Evolutionary conservation across 2,113 vertebrate species (phyloP), one percentile per base, ranked within the genome.

Genomic region (Oxyruncus cristatus): DNA sequence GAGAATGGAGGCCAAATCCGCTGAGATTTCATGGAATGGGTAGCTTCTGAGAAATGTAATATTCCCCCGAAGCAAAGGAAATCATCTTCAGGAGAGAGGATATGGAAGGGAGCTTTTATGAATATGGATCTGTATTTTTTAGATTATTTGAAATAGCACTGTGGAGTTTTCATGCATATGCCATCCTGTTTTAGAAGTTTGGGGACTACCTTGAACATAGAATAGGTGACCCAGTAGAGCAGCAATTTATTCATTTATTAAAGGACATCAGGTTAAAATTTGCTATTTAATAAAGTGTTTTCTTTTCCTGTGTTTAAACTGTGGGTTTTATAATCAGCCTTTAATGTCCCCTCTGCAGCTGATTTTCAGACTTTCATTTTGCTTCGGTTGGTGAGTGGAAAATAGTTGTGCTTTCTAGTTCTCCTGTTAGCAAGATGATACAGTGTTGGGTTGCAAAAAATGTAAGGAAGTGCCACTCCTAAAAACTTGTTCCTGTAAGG

Each of bases 351-450:
- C 58, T 49, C 47, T 39, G 86, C 77, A 79, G 58, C 62, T 91
- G 92, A 94, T 95, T 79, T 59, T 89, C 42, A 73, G 10, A 46
- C 49, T 94, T 91, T 70, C 76, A 18, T 91, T 96, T 95, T 56
- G 10, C 35, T 70, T 41, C n/a, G 30, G 14, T 18, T 47, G 59
- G 10, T 26, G 67, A 83, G 33, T 85, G 33, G 85, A 88, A 90
- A 83, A 79, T 10, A 56, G 39, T 83, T 72, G 52, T 81, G 49
- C 70, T 91, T 78, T 96, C 84, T 87, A 68, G 30, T 81, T 88
- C 65, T 91, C 39, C 22, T 49, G 27, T 78, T 93, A 89, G 80
- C 83, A 89, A 93, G 95, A 91, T 92, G 95, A 88, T 93, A 68
- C 80, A 42, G 83, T 88, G 73, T 72, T 92, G 68, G 41, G 47